phyloP scores from a whole-genome alignment of 2,113 vertebrate species.

The Formicarius rufipectus region DNA sequence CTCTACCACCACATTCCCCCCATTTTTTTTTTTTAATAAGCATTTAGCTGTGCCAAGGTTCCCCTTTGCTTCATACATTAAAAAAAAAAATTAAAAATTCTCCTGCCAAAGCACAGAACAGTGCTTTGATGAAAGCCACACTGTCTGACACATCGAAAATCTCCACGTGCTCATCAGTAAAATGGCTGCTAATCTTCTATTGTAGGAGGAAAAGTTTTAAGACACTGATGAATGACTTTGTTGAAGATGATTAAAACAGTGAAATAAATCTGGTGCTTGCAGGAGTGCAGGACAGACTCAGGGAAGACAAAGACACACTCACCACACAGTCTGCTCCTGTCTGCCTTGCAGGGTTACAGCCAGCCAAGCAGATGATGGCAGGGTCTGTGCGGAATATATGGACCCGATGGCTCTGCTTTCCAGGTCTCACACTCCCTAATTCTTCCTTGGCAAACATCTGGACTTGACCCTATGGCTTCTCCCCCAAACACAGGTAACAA shows the following conservation, averaged over 20 bases:
- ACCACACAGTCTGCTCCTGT: not conserved
- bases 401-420: not conserved
- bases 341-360: not conserved
- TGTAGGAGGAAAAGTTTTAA: not conserved
- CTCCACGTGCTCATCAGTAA: constrained; percentile 2
- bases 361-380: not conserved
- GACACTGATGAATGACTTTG: not conserved
- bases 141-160: not conserved
- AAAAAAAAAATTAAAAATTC: not conserved
- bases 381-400: not conserved
- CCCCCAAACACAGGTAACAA: not conserved
- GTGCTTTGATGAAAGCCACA: not conserved
- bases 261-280: not conserved
- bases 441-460: not conserved
- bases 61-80: not conserved
- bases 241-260: not conserved
- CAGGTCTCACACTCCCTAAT: not conserved
- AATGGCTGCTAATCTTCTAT: not conserved
- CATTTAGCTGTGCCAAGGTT: not conserved
- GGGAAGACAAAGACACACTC: not conserved
- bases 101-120: not conserved
- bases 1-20: not conserved
- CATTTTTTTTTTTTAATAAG: not conserved
- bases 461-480: not conserved
- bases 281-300: not conserved